A percentile compares a stretch with the other conserved stretches of the same genome.
phyloP scores from a whole-genome alignment of 2,797 vertebrate species.

The Crypturellus tataupa region DNA sequence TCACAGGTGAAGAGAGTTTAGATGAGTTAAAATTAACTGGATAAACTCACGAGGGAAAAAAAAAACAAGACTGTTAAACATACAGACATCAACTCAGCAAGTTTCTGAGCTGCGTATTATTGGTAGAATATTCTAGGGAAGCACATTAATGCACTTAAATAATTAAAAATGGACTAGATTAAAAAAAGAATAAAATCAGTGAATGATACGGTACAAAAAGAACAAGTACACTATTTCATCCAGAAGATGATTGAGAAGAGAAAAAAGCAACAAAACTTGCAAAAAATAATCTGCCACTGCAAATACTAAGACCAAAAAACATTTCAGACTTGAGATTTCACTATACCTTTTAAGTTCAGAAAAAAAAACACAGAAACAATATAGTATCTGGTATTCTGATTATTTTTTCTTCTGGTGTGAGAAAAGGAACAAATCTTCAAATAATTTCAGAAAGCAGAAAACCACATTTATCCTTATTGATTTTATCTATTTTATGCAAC shows the following conservation, averaged over 20 bases:
- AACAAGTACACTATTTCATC: not conserved
- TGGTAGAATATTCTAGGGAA: not conserved
- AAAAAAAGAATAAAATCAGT: not conserved
- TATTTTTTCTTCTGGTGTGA: not conserved
- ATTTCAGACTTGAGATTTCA: not conserved
- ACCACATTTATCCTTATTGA: not conserved
- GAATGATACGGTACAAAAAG: not conserved
- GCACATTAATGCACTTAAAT: not conserved
- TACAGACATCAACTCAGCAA: not conserved
- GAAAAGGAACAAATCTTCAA: not conserved
- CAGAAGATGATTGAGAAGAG: not conserved
- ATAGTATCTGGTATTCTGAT: not conserved
- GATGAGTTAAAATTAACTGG: not conserved
- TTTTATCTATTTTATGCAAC: not conserved
- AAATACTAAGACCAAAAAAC: not conserved
- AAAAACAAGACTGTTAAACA: not conserved
- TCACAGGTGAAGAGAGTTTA: not conserved
- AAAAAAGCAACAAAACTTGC: not conserved
- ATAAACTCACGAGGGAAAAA: not conserved
- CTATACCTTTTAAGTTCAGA: not conserved
- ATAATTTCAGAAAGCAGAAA: not conserved
- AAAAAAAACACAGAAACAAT: not conserved
- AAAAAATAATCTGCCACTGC: not conserved
- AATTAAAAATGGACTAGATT: not conserved
- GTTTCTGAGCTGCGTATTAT: not conserved